Evolutionary conservation across 1,140 invertebrate species (phyloP).

Genomic region (Zaprionus gabonicus): DNA sequence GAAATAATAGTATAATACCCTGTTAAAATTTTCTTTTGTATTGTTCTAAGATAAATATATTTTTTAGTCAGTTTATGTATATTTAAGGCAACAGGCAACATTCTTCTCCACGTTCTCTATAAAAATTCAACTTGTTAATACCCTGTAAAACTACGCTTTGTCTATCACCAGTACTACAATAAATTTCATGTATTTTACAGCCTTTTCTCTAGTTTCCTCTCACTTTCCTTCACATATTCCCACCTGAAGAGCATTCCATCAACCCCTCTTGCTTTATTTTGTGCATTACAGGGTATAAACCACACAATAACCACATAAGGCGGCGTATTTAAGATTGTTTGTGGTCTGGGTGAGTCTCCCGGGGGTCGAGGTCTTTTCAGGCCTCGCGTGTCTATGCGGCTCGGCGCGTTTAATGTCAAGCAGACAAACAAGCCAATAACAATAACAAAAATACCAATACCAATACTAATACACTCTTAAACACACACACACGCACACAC

Average conservation of each 20-base stretch:
- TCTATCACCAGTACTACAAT: background rate
- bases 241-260: background rate
- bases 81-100: too few relatives aligned
- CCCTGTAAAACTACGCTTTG: background rate
- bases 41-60: too few relatives aligned
- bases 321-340: constrained; percentile 6
- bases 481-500: constrained; percentile 32
- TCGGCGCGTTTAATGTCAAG: constrained; percentile 50
- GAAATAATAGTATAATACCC: background rate
- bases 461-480: constrained; percentile 51
- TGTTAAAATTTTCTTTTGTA: background rate
- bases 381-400: constrained; percentile 17
- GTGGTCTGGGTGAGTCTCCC: background rate
- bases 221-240: background rate
- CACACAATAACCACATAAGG: constrained; percentile 15
- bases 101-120: too few relatives aligned
- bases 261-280: background rate
- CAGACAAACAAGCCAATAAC: constrained; percentile 56
- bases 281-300: constrained; percentile 16
- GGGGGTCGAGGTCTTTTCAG: constrained; percentile 26
- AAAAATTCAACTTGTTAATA: background rate
- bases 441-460: constrained; percentile 52
- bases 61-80: too few relatives aligned
- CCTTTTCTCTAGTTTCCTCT: background rate
- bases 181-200: background rate